Evolutionary conservation across 2,113 vertebrate species (phyloP), one percentile per base, ranked within the genome.

Genomic region (Sturnira hondurensis): DNA sequence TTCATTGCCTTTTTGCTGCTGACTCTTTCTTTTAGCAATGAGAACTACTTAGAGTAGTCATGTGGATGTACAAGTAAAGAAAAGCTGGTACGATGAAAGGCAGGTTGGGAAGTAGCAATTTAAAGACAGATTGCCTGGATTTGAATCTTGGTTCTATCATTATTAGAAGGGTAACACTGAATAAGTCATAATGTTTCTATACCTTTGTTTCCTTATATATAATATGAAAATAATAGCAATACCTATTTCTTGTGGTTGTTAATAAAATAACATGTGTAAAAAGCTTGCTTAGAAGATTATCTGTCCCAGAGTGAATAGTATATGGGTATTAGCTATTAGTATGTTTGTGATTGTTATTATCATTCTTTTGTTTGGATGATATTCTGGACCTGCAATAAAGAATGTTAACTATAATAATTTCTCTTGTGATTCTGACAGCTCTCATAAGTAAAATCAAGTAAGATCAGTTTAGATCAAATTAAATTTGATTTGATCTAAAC

Each of bases 401-500:
- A 92, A 82, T 50, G 26, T 11, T 47, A 17, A 78, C 36, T 91
- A 45, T 28, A 74, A 45, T 76, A 56, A 74, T 83, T 83, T 95
- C 31, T 86, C n/a, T 38, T 85, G 67, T 80, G 19, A 78, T 82
- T 67, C 58, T 91, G 45, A 94, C 13, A 94, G 58, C 14, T 91
- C 41, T 96, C 36, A 82, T 22, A 94, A 89, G 41, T 74, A 95
- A 96, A 43, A 86, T 61, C 77, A 91, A 80, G 9, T 86, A 93
- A 94, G 36, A 68, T 74, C 88, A 93, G 54, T 47, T 91, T 71
- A 74, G 28, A 45, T 74, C 43, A 74, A 15, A 31, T 73, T 74
- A 78, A 86, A 7, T 24, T 56, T 56, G 54, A 56, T 56, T 16
- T 56, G 54, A 56, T 56, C 20, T 56, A 56, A 56, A 78, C 91